phyloP scores from a whole-genome alignment of 2,888 invertebrate genomes.

The Nezara viridula region DNA sequence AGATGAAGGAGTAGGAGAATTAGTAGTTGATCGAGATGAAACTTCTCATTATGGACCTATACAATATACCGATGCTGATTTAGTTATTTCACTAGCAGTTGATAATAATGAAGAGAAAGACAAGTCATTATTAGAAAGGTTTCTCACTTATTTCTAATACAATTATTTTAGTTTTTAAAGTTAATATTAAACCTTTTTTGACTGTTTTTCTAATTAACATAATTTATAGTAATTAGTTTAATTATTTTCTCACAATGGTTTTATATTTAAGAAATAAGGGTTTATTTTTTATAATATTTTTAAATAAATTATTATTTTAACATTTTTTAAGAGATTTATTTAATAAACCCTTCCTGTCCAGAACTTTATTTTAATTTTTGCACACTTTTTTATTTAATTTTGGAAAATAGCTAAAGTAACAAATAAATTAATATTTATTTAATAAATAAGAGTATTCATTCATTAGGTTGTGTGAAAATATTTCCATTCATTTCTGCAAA shows the following conservation, averaged over 20 bases:
- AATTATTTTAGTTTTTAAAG: background rate
- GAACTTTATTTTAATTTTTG: too few species aligned
- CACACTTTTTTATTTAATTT: too few species aligned
- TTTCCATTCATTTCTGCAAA: too few species aligned
- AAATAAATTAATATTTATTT: too few species aligned
- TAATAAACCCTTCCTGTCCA: too few species aligned
- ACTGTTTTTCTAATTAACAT: background rate
- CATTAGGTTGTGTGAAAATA: too few species aligned
- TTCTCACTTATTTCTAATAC: background rate
- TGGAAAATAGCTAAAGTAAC: too few species aligned
- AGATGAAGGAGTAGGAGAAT: conserved; percentile 80
- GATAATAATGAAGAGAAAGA: conserved; percentile 72
- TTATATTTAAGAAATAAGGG: background rate
- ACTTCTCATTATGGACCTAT: conserved; percentile 86
- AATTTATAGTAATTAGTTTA: background rate
- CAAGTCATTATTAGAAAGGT: conserved; percentile 66
- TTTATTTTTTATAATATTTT: background rate
- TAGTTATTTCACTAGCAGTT: conserved; percentile 73
- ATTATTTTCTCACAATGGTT: background rate
- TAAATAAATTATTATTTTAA: too few species aligned
- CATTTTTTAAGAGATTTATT: too few species aligned
- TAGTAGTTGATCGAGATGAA: conserved; percentile 91
- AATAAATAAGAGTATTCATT: too few species aligned
- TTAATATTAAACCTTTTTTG: background rate
- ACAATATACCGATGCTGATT: conserved; percentile 86